Conservation (phyloP, 2,797 vertebrate genomes). For the Phoebastria nigripes region DNA sequence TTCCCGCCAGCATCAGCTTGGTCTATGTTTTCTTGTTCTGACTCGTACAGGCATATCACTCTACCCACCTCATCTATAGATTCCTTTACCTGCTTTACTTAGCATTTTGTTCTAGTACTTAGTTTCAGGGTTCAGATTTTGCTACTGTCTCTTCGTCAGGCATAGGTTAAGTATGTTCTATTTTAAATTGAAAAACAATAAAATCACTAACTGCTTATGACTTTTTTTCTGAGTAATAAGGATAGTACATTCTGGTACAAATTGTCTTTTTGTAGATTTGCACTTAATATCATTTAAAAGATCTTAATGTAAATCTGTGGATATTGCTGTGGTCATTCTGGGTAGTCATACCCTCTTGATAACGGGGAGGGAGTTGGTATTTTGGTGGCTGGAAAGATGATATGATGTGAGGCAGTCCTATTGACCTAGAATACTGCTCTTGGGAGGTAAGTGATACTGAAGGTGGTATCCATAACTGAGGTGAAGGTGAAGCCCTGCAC, state of each 20-base stretch:
- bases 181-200: not conserved
- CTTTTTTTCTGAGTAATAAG: not conserved
- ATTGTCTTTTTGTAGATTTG: not conserved
- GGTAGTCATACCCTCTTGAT: not conserved
- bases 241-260: not conserved
- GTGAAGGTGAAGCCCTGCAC: slow-evolving; percentile 7
- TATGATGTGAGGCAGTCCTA: not conserved
- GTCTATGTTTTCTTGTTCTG: not conserved
- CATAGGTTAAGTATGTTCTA: not conserved
- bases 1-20: not conserved
- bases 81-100: not conserved
- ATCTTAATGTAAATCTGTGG: not conserved
- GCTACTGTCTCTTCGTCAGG: not conserved
- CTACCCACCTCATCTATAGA: not conserved
- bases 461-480: not conserved
- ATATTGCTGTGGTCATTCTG: not conserved
- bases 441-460: not conserved
- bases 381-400: not conserved
- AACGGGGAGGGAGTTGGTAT: slow-evolving; percentile 21
- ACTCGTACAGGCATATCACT: not conserved
- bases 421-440: not conserved
- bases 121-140: not conserved
- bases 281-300: not conserved
- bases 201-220: not conserved
- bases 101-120: not conserved